Evolutionary conservation across 2,797 vertebrate genomes (phyloP).

Genomic region (Natrix natrix): DNA sequence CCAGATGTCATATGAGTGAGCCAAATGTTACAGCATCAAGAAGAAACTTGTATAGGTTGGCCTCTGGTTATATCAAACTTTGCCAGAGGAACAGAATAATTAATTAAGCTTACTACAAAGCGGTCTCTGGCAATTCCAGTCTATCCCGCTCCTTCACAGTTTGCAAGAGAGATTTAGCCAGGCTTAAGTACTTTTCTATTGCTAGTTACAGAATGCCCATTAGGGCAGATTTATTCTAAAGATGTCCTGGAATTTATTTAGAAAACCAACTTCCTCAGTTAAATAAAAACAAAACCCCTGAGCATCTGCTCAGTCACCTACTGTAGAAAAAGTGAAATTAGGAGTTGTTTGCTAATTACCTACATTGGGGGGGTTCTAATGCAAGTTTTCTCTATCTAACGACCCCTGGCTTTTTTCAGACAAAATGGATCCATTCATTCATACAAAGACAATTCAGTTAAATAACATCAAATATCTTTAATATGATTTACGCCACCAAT

Average conservation of each 20-base stretch:
- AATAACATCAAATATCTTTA: neutral
- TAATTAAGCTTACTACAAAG: neutral
- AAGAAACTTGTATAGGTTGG: neutral
- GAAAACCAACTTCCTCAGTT: neutral
- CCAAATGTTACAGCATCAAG: neutral
- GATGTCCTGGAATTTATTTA: neutral
- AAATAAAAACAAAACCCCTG: neutral
- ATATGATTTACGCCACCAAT: neutral
- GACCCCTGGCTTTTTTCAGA: neutral
- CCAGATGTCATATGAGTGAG: neutral
- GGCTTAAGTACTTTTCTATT: neutral
- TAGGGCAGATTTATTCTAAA: neutral
- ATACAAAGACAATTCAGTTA: neutral
- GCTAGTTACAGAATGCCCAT: neutral
- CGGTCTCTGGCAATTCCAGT: neutral
- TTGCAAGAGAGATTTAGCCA: neutral
- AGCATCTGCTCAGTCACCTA: neutral
- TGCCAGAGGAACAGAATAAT: neutral
- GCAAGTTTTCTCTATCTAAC: neutral
- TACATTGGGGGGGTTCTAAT: neutral
- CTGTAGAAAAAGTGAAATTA: neutral
- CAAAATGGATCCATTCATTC: neutral
- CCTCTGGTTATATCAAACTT: neutral
- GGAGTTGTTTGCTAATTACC: neutral
- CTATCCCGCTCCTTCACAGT: neutral